phyloP scores from a whole-genome alignment of 2,888 invertebrate genomes.

The Agrotis segetum region DNA sequence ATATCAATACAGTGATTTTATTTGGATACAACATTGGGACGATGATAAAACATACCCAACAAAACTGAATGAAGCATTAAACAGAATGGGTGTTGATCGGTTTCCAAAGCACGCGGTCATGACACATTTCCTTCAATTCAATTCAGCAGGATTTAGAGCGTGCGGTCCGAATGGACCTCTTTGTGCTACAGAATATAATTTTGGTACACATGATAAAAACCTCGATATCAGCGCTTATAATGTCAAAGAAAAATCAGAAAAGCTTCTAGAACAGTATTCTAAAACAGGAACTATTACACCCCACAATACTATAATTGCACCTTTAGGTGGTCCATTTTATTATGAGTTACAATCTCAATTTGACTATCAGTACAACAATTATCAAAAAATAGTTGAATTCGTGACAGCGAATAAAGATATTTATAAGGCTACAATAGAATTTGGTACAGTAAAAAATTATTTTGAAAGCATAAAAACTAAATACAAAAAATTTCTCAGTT shows the following conservation, averaged over 20 bases:
- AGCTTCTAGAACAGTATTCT: constrained; percentile 96
- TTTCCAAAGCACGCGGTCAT: constrained; percentile 80
- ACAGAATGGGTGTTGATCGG: constrained; percentile 79
- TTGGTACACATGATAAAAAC: constrained; percentile 94
- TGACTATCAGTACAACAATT: constrained; percentile 98
- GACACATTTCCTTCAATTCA: constrained; percentile 83
- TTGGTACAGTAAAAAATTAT: constrained; percentile 97
- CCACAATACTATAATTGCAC: constrained; percentile 97
- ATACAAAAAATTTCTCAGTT: constrained; percentile 91
- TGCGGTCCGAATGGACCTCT: constrained; percentile 81
- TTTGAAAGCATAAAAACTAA: constrained; percentile 93
- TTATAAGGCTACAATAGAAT: constrained; percentile 94
- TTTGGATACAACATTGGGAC: constrained; percentile 97
- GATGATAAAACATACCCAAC: constrained; percentile 72
- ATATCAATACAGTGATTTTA: constrained; percentile 96
- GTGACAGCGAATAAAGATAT: constrained; percentile 94
- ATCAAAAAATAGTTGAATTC: constrained; percentile 96
- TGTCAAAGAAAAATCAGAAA: constrained; percentile 95
- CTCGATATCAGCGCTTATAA: constrained; percentile 95
- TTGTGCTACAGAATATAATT: constrained; percentile 88
- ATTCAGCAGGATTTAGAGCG: constrained; percentile 80
- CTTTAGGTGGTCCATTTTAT: constrained; percentile 97
- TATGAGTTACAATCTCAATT: constrained; percentile 97
- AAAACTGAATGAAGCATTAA: constrained; percentile 76
- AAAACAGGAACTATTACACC: constrained; percentile 96